Percentiles rank a stretch among this genome's conserved stretches.
phyloP scores from a whole-genome alignment of 1,140 invertebrate species.

The Homarus americanus region DNA sequence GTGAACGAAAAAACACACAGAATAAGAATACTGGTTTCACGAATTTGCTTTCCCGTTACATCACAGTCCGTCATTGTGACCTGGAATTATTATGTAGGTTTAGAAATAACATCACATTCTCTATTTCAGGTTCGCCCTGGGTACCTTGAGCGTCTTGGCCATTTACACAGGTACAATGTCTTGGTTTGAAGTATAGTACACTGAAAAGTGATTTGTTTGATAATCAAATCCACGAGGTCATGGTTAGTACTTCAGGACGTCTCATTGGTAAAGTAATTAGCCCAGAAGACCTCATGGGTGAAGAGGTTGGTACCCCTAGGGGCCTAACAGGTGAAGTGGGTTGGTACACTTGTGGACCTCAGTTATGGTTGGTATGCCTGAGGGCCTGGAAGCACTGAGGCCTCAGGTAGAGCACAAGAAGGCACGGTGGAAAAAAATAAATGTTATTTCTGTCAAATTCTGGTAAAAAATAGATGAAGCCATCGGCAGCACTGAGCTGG shows the following conservation, averaged over 20 bases:
- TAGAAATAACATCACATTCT: constrained; percentile 45
- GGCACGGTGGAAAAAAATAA: constrained; percentile 42
- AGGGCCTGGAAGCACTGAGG: background rate
- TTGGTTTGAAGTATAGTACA: background rate
- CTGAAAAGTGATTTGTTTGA: background rate
- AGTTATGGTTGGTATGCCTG: background rate
- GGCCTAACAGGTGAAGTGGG: background rate
- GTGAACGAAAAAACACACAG: no score
- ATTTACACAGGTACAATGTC: background rate
- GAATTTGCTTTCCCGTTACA: constrained; percentile 33
- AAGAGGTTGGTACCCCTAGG: background rate
- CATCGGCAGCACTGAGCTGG: background rate
- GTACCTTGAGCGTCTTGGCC: background rate
- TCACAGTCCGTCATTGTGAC: constrained; percentile 62
- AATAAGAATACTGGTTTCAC: constrained; percentile 29
- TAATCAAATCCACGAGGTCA: background rate
- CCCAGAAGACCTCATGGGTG: background rate
- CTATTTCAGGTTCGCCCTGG: constrained; percentile 3
- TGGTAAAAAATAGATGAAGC: background rate
- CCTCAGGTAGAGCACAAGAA: background rate
- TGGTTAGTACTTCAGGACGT: background rate
- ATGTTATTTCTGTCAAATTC: background rate
- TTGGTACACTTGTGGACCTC: background rate
- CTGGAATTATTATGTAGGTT: constrained; percentile 44
- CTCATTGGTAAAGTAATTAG: background rate